phyloP scores from a whole-genome alignment of 2,797 vertebrate genomes.

The Parotocinclus haroldoi region DNA sequence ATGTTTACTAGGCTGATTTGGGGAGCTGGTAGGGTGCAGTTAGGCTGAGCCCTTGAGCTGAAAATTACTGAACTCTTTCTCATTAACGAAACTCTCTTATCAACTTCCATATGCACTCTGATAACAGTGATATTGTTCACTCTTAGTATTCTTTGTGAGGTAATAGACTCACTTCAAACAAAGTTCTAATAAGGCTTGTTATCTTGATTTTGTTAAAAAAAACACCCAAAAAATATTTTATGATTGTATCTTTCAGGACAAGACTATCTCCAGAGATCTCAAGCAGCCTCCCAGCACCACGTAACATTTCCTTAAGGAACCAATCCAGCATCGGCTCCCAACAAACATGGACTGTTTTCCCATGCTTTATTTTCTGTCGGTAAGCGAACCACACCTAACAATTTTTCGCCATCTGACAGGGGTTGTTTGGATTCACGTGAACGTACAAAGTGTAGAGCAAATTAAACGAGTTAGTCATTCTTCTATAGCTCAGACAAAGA shows the following conservation, averaged over 20 bases:
- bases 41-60: constrained; percentile 47
- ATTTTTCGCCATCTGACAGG: constrained; percentile 56
- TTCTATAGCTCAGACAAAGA: constrained; percentile 6
- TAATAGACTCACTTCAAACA: too few relatives aligned
- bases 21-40: constrained; percentile 39
- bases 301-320: constrained; percentile 85
- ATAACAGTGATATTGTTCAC: constrained; percentile 40
- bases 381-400: constrained; percentile 73
- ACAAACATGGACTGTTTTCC: constrained; percentile 99
- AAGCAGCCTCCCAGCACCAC: constrained; percentile 76
- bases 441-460: background rate
- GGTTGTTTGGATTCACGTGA: background rate
- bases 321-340: constrained; percentile 82
- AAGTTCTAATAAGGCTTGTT: too few relatives aligned
- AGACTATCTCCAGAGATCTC: constrained; percentile 79
- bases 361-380: constrained; percentile 98
- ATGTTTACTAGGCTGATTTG: constrained; percentile 32
- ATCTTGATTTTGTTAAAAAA: too few relatives aligned
- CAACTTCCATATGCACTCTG: constrained; percentile 46
- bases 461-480: constrained; percentile 27
- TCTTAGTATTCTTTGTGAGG: background rate
- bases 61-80: constrained; percentile 52
- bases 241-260: constrained; percentile 67
- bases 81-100: constrained; percentile 40
- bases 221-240: too few relatives aligned